phyloP scores from a whole-genome alignment of 1,140 invertebrate species.

The Radopholus similis region DNA sequence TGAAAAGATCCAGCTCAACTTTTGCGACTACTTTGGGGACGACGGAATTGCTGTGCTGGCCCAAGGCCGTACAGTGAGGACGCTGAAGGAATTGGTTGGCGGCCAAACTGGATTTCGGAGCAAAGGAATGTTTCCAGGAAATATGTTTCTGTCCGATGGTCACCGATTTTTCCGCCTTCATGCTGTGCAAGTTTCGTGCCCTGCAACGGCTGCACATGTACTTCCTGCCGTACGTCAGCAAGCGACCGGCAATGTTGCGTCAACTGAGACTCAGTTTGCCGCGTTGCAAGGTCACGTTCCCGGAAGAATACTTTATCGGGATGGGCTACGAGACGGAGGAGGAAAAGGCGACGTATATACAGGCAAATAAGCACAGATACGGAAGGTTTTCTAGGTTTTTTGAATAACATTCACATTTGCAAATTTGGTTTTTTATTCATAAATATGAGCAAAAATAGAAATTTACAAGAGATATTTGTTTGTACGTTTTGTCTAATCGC shows the following conservation, averaged over 20 bases:
- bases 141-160: constrained; percentile 48
- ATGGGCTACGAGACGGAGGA: constrained; percentile 18
- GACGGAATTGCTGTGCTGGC: constrained; percentile 39
- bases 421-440: background rate
- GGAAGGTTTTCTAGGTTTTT: no score
- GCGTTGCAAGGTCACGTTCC: constrained; percentile 12
- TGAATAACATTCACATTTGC: background rate
- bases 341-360: background rate
- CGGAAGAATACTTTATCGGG: constrained; percentile 5
- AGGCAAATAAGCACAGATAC: background rate
- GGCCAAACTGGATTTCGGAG: background rate
- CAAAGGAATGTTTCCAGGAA: constrained; percentile 38
- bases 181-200: constrained; percentile 36
- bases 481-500: background rate
- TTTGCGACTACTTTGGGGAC: constrained; percentile 57
- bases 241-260: constrained; percentile 9
- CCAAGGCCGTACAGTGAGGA: constrained; percentile 34
- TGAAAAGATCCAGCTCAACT: constrained; percentile 49
- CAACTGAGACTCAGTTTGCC: constrained; percentile 14
- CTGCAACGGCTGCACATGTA: constrained; percentile 23
- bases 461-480: no score
- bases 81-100: constrained; percentile 47
- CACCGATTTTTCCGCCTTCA: constrained; percentile 37
- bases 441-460: no score
- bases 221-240: constrained; percentile 16